phyloP scores from a whole-genome alignment of 1,140 invertebrate species.

The Archivesica marissinica region DNA sequence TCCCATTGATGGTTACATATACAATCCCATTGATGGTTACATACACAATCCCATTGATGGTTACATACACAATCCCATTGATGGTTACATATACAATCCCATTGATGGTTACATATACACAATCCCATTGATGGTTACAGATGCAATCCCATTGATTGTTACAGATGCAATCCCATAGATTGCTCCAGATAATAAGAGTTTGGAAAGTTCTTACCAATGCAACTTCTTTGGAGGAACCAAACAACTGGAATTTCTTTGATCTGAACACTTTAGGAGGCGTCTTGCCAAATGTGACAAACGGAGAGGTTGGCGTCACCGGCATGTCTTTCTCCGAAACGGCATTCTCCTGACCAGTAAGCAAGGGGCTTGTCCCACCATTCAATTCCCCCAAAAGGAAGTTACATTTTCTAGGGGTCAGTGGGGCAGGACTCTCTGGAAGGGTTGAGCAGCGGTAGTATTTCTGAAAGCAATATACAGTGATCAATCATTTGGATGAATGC shows the following conservation, averaged over 20 bases:
- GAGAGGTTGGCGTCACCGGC: conserved; percentile 63
- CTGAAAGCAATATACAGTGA: conserved; percentile 25
- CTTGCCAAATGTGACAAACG: conserved; percentile 77
- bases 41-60: too few relatives aligned
- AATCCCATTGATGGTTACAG: too few relatives aligned
- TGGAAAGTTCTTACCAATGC: conserved; percentile 31
- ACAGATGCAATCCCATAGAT: too few relatives aligned
- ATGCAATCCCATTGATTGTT: too few relatives aligned
- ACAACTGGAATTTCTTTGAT: conserved; percentile 59
- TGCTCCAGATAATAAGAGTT: too few relatives aligned
- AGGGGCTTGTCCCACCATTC: conserved; percentile 53
- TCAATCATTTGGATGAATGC: too few relatives aligned
- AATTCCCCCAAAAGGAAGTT: conserved; percentile 61
- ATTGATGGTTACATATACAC: too few relatives aligned
- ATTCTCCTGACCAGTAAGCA: conserved; percentile 61
- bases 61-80: too few relatives aligned
- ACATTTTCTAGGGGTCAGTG: conserved; percentile 38
- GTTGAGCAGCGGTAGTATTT: conserved; percentile 67
- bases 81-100: too few relatives aligned
- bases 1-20: too few relatives aligned
- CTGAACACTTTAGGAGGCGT: conserved; percentile 66
- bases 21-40: too few relatives aligned
- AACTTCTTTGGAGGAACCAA: conserved; percentile 34
- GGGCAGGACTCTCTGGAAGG: conserved; percentile 61
- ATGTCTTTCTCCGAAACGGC: conserved; percentile 32